Evolutionary conservation across 2,888 invertebrate species (phyloP).

Genomic region (Caenorhabditis sulstoni): DNA sequence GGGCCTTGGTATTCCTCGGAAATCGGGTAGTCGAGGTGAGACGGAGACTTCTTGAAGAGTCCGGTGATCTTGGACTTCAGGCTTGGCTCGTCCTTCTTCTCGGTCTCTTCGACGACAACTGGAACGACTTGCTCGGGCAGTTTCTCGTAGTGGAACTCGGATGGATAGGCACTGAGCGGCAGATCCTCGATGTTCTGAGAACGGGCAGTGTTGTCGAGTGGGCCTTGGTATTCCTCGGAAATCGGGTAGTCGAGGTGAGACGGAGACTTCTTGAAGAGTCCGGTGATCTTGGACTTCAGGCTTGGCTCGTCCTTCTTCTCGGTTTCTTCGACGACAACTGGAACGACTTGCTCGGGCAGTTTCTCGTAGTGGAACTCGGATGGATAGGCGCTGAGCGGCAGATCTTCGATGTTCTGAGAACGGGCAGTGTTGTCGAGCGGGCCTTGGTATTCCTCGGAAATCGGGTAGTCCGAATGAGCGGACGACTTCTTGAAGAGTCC

Average conservation of each 20-base stretch:
- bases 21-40: constrained; percentile 37
- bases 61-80: constrained; percentile 37
- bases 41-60: constrained; percentile 39
- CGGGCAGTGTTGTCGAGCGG: constrained; percentile 54
- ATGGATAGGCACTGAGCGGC: constrained; percentile 18
- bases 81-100: constrained; percentile 35
- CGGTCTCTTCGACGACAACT: constrained; percentile 22
- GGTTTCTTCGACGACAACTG: constrained; percentile 11
- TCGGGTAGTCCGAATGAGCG: constrained; percentile 62
- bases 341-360: constrained; percentile 11
- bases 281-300: constrained; percentile 18
- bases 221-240: constrained; percentile 17
- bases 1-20: constrained; percentile 31
- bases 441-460: constrained; percentile 57
- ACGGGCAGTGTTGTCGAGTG: constrained; percentile 23
- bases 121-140: constrained; percentile 15
- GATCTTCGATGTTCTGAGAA: constrained; percentile 51
- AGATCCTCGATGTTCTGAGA: constrained; percentile 16
- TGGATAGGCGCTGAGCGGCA: constrained; percentile 52
- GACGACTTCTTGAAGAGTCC: constrained; percentile 64
- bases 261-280: constrained; percentile 20
- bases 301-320: constrained; percentile 21
- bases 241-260: constrained; percentile 29
- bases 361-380: constrained; percentile 18
- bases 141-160: constrained; percentile 33